Evolutionary conservation across 2,797 vertebrate species (phyloP).

Genomic region (Gymnodraco acuticeps): DNA sequence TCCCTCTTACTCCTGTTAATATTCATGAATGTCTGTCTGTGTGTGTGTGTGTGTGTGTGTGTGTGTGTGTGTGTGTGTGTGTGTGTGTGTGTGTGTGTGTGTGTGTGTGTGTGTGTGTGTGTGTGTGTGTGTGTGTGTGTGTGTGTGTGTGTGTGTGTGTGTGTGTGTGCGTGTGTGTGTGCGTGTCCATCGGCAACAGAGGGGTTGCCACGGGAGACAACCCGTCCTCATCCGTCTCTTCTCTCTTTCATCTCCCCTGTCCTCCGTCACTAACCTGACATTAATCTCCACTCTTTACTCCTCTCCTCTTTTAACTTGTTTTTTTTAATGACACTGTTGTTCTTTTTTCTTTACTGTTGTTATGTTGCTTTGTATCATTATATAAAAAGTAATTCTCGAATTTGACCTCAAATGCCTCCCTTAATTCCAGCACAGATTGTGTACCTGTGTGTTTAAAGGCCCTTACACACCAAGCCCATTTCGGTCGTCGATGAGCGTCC

Average conservation of each 20-base stretch:
- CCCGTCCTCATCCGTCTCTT: slow-evolving; percentile 65
- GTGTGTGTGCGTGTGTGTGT: slow-evolving; percentile 30
- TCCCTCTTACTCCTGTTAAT: slow-evolving; percentile 69
- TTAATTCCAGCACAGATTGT: too few species aligned
- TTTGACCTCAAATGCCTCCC: too few species aligned
- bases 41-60: slow-evolving; percentile 16
- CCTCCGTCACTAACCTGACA: slow-evolving; percentile 49
- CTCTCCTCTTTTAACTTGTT: not conserved
- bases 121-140: slow-evolving; percentile 36
- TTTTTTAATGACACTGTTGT: not conserved
- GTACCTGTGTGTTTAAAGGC: too few species aligned
- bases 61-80: slow-evolving; percentile 12
- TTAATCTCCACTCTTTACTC: slow-evolving; percentile 40
- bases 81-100: slow-evolving; percentile 39
- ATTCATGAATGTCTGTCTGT: slow-evolving; percentile 67
- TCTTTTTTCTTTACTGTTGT: too few species aligned
- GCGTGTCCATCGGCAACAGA: slow-evolving; percentile 60
- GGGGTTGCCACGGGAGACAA: slow-evolving; percentile 77
- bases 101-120: slow-evolving; percentile 40
- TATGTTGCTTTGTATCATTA: too few species aligned
- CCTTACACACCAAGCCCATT: too few species aligned
- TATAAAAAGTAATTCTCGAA: too few species aligned
- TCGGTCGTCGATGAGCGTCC: too few species aligned
- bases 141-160: slow-evolving; percentile 43
- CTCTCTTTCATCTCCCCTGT: slow-evolving; percentile 64